Evolutionary conservation across 2,797 vertebrate genomes (phyloP), one percentile per base, ranked within the genome.

Genomic region (Betta splendens): DNA sequence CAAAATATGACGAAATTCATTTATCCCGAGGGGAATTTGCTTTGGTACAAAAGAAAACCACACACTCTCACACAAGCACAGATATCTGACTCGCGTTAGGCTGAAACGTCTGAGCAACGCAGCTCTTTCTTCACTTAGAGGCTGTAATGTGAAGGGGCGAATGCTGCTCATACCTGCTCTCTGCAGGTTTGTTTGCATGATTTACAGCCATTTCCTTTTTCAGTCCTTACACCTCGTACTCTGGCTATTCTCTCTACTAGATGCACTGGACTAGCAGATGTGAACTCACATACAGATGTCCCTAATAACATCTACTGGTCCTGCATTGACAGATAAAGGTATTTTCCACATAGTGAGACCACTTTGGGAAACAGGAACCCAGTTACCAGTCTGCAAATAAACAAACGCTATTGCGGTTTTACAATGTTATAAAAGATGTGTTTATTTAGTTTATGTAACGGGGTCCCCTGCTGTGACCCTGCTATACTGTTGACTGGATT

Each of bases 161-260:
- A n/a, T n/a, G n/a, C n/a, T n/a, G n/a, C n/a, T n/a, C n/a, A n/a
- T n/a, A n/a, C n/a, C n/a, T n/a, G n/a, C n/a, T n/a, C n/a, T n/a
- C n/a, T n/a, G n/a, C n/a, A n/a, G n/a, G n/a, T n/a, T n/a, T n/a
- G n/a, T n/a, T n/a, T n/a, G n/a, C n/a, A 43, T 3, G n/a, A n/a
- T n/a, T n/a, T n/a, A 44, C 12, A 8, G 12, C 50, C 3, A 0
- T 77, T 48, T 66, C 42, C 11, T 50, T 40, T 56, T 16, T 26
- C 72, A 57, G 67, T 60, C 67, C 42, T 47, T 1, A 12, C 37
- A 21, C 33, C 28, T 65, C 52, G 9, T 44, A 17, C 46, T 63
- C 36, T 18, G 36, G n/a, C 13, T 18, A 56, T 52, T n/a, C n/a
- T n/a, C n/a, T n/a, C n/a, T n/a, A n/a, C n/a, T n/a, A n/a, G n/a